Base-by-base conservation (phyloP, 2,113 vertebrate species). In the Pachycephala philippinensis region DNA sequence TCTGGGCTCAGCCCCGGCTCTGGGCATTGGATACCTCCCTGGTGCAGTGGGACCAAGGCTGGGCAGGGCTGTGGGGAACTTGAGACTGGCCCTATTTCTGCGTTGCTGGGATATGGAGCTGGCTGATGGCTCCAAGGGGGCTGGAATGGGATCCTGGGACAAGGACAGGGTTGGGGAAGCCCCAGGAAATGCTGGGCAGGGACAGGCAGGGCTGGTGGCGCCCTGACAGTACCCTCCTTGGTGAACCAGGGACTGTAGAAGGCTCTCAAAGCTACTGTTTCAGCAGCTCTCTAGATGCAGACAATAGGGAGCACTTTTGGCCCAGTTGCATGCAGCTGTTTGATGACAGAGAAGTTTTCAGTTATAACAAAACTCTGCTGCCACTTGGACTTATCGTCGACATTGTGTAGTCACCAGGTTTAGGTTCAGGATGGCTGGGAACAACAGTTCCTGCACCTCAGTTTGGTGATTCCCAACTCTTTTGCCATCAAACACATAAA, bases 111-210 rank as follows among this genome's bases (percentile, higher is more conserved):
- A 15, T 35, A 81, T 47, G 15, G 45, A n/a, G n/a, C n/a, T n/a
- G n/a, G 5, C 40, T 81, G 47, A 28, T 12, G 11, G 49, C 5
- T 15, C n/a, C 3, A 6, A 7, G 2, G 2, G 10, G 22, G 10
- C 20, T 82, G 35, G 54, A 69, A 68, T 40, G 52, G 17, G 16
- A 26, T 69, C 31, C 39, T 78, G 22, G 16, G 8, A 40, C 4
- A 14, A 70, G 11, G 49, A 20, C 10, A 70, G 20, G 11, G 8
- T 18, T 7, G 5, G 3, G 19, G 11, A 3, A 89, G 19, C 8
- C 37, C 52, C 37, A 56, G n/a, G 3, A 75, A 11, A 22, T 57
- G 42, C 27, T 66, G 40, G 13, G 30, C n/a, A 87, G 26, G 42
- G 31, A 35, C 27, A 75, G 31, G 10, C 10, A 69, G 39, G 27